phyloP scores from a whole-genome alignment of 2,113 vertebrate genomes.

The Petroica traversi region DNA sequence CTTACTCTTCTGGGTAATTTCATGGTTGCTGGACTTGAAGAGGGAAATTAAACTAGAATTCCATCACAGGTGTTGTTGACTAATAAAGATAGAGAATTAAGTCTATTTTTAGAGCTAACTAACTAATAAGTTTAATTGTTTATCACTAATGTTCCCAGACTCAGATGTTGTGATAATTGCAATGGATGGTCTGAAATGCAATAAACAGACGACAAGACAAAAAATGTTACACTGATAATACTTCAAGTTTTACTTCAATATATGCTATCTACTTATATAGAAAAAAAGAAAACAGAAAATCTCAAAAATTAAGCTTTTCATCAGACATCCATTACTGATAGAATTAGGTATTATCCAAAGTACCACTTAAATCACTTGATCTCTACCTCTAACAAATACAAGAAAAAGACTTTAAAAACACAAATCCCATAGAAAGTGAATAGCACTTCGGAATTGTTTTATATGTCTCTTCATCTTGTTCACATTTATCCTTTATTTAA shows the following conservation, averaged over 20 bases:
- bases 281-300: background rate
- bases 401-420: background rate
- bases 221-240: background rate
- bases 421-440: background rate
- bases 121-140: constrained; percentile 8
- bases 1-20: background rate
- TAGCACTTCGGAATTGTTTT: background rate
- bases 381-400: background rate
- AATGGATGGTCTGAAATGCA: background rate
- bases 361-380: background rate
- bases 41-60: background rate
- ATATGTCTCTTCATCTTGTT: background rate
- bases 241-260: background rate
- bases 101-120: background rate
- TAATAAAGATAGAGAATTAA: background rate
- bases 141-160: background rate
- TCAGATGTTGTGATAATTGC: background rate
- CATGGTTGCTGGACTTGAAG: background rate
- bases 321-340: background rate
- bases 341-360: background rate
- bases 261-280: background rate
- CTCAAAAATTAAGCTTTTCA: background rate
- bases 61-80: background rate
- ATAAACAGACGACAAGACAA: background rate
- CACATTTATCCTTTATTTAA: background rate